Base-by-base conservation (phyloP, 2,113 vertebrate species). In the Prunella himalayana region DNA sequence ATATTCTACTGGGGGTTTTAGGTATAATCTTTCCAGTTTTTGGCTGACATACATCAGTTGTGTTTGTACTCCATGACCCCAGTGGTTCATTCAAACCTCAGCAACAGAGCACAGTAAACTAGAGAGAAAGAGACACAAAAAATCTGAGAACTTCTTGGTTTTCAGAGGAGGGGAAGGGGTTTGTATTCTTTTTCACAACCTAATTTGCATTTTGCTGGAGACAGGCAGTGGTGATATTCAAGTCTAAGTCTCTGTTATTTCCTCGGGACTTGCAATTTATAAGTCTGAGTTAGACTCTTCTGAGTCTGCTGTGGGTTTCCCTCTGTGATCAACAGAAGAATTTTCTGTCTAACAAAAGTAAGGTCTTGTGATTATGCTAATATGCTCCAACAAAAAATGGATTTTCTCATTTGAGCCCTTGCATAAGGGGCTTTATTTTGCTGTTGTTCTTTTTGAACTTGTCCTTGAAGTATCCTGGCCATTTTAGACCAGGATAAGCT, bases 291-390 rank as follows among this genome's bases (percentile, higher is more conserved):
- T 76, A 31, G 28, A 50, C 37, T 49, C 11, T 35, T 69, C 44
- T 0, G 8, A 3, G 28, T 82, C 42, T 65, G 72, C 49, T 0
- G 0, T 17, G n/a, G 60, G 22, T 65, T 88, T 82, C 49, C 33
- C n/a, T 60, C 2, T 60, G 53, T 68, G 77, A 90, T 75, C 49
- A 66, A 22, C 30, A 33, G 57, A 65, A 68, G 28, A 70, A 49
- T 75, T 86, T 65, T 87, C 33, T 47, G 28, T 33, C 77, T 63
- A 33, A 41, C 14, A 31, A 33, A 82, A 84, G 42, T 16, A 21
- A 88, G 21, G 24, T 39, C 54, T 63, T 70, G 24, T 75, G 50
- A 53, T 94, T 81, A 63, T 59, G 54, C 23, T 88, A 72, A 87
- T 41, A 37, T 6, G 7, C 13, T 65, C 37, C 11, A n/a, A 68